phyloP scores from a whole-genome alignment of 2,888 invertebrate species.

The Helobdella robusta region DNA sequence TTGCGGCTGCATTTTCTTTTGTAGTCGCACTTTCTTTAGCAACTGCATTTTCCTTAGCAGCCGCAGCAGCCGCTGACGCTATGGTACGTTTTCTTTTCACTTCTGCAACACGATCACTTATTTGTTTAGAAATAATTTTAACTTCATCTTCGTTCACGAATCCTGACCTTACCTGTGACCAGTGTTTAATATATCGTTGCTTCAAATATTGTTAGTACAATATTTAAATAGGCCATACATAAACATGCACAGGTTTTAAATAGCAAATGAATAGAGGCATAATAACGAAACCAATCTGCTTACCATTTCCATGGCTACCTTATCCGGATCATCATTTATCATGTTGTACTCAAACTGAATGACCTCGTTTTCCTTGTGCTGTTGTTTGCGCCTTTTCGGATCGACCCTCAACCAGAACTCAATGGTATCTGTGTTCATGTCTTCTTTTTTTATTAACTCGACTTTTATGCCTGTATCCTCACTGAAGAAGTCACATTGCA shows the following conservation, averaged over 20 bases:
- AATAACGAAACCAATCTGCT: neutral
- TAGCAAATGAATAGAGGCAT: neutral
- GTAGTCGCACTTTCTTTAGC: conserved; percentile 19
- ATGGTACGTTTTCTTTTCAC: conserved; percentile 58
- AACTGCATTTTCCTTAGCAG: conserved; percentile 7
- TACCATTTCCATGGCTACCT: conserved; percentile 82
- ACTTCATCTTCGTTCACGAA: conserved; percentile 91
- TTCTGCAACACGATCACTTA: conserved; percentile 75
- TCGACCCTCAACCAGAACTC: conserved; percentile 88
- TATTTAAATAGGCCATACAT: neutral
- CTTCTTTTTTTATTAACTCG: conserved; percentile 61
- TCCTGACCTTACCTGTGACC: conserved; percentile 69
- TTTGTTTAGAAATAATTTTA: conserved; percentile 75
- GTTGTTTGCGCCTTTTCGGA: conserved; percentile 89
- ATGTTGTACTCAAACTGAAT: conserved; percentile 97
- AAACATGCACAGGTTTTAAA: too few relatives aligned
- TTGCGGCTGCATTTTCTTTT: conserved; percentile 1
- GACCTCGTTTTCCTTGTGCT: conserved; percentile 96
- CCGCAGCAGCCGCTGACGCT: conserved; percentile 42
- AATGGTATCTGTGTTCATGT: conserved; percentile 33
- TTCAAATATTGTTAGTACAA: neutral
- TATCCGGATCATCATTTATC: conserved; percentile 78
- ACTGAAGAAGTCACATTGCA: conserved; percentile 92
- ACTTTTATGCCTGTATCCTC: conserved; percentile 78
- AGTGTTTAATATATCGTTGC: neutral